These are phyloP conservation scores for Chironomus tepperi DNA, from an alignment of 1,140 invertebrate species.

Conservation along the genomic window DNA sequence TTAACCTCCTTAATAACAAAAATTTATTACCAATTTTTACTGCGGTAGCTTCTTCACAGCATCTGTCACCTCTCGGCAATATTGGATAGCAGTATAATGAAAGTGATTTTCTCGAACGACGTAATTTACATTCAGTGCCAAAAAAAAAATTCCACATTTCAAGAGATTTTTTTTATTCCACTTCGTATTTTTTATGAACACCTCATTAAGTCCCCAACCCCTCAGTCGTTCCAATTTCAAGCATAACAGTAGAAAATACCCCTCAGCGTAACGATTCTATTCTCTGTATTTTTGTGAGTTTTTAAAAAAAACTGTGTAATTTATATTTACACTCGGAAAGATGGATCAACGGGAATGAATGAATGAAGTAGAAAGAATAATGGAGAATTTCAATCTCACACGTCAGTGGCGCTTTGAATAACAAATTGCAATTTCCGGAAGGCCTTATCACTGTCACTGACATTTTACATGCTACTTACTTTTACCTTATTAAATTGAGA, in stretches of 20 bases:
- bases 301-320: not conserved
- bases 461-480: conserved; percentile 19
- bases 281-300: not conserved
- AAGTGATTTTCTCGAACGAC: not conserved
- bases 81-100: not conserved
- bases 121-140: conserved; percentile 6
- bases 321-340: conserved; percentile 15
- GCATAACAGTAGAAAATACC: not conserved
- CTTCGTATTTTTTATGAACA: conserved; percentile 19
- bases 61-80: too few relatives aligned
- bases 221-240: too few relatives aligned
- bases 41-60: too few relatives aligned
- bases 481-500: conserved; percentile 21
- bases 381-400: conserved; percentile 20
- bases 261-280: conserved; percentile 1
- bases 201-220: not conserved
- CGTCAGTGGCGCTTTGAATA: conserved; percentile 23
- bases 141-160: not conserved
- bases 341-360: not conserved
- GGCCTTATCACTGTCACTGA: not conserved
- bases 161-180: conserved; percentile 2
- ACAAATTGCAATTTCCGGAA: conserved; percentile 10
- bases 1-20: too few relatives aligned
- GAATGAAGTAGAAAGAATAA: conserved; percentile 7
- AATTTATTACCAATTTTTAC: too few relatives aligned